A percentile compares a stretch with the other conserved stretches of the same genome.
Conservation (phyloP, 2,113 vertebrate genomes). For the Serilophus lunatus region DNA sequence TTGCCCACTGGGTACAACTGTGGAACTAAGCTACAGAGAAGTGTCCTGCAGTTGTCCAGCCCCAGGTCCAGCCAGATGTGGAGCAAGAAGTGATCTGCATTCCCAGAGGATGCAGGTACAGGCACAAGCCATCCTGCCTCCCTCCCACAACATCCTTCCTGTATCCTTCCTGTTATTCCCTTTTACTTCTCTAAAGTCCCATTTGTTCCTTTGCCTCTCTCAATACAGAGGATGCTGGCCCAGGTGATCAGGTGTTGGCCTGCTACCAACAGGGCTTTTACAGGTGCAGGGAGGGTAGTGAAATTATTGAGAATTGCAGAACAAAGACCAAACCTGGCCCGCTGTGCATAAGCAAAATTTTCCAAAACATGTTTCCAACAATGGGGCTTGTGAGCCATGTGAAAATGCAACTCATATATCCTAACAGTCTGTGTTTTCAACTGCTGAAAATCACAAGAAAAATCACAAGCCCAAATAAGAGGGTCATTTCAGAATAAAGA, state of each 20-base stretch:
- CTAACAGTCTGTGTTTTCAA: not conserved
- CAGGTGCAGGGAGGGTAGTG: not conserved
- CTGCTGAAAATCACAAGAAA: not conserved
- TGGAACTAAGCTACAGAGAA: not conserved
- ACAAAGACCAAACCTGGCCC: fast-evolving
- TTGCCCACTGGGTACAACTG: not conserved
- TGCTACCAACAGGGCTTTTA: not conserved
- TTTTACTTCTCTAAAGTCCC: not conserved
- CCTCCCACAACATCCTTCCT: not conserved
- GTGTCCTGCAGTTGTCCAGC: not conserved
- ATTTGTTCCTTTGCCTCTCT: not conserved
- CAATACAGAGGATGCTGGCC: not conserved
- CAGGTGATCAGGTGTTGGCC: fast-evolving
- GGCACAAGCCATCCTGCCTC: not conserved
- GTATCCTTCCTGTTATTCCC: not conserved
- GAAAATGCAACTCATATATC: not conserved
- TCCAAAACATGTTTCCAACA: not conserved
- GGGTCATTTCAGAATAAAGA: not conserved
- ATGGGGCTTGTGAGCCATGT: not conserved
- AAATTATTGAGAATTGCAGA: not conserved
- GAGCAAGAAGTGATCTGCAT: not conserved
- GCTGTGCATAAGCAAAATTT: not conserved
- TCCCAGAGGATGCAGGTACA: not conserved
- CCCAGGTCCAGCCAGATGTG: not conserved
- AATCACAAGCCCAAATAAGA: not conserved